These are phyloP conservation scores for Pogonophryne albipinna DNA, from an alignment of 2,797 vertebrate genomes.

Conservation along the genomic window DNA sequence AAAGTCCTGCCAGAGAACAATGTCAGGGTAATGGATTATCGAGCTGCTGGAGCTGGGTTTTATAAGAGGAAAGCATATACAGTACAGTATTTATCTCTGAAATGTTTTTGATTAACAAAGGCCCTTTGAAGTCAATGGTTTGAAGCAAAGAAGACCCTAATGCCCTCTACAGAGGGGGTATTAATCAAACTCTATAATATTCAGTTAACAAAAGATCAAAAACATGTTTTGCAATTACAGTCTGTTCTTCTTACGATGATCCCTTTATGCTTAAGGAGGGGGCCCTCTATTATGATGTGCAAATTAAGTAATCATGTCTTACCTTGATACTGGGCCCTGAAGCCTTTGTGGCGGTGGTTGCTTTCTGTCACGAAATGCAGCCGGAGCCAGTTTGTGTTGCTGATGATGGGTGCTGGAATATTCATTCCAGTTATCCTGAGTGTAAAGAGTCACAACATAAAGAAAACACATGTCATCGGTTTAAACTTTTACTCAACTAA, in stretches of 20 bases:
- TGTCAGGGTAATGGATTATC: conserved; percentile 59
- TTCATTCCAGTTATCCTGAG: conserved; percentile 95
- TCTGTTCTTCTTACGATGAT: conserved; percentile 48
- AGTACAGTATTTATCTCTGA: conserved; percentile 62
- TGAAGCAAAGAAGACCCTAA: conserved; percentile 51
- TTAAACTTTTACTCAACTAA: conserved; percentile 1
- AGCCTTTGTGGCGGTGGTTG: conserved; percentile 95
- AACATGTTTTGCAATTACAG: conserved; percentile 72
- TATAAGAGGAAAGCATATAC: conserved; percentile 46
- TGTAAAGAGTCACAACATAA: conserved; percentile 50
- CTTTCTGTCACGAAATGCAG: conserved; percentile 97
- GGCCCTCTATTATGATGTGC: conserved; percentile 50
- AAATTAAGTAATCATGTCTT: conserved; percentile 72
- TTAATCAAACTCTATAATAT: conserved; percentile 77
- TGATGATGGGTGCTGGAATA: conserved; percentile 96
- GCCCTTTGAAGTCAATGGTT: conserved; percentile 71
- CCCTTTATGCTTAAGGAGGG: conserved; percentile 45
- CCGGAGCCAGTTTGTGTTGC: conserved; percentile 97
- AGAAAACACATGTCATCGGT: conserved; percentile 37
- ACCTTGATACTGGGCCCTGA: conserved; percentile 99
- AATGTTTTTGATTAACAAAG: conserved; percentile 70
- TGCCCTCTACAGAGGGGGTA: conserved; percentile 56
- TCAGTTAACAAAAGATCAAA: conserved; percentile 77
- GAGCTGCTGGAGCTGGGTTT: conserved; percentile 44
- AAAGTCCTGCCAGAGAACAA: conserved; percentile 61